phyloP scores from a whole-genome alignment of 2,113 vertebrate genomes.

The Paraplagusia blochii region DNA sequence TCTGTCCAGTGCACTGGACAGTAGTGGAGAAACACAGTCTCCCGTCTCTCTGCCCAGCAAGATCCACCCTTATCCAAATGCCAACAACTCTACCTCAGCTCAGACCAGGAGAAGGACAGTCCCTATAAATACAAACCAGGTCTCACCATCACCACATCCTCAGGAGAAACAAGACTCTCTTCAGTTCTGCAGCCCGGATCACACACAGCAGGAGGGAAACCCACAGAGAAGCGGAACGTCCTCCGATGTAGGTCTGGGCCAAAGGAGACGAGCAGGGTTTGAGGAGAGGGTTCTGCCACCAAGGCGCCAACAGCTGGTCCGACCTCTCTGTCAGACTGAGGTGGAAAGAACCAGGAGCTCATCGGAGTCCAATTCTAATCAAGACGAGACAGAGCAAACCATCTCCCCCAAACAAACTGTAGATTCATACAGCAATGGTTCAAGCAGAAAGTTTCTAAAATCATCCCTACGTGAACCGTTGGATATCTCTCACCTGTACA shows the following conservation, averaged over 20 bases:
- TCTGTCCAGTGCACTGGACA: constrained; percentile 70
- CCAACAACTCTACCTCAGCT: constrained; percentile 65
- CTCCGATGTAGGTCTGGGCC: constrained; percentile 51
- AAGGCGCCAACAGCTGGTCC: constrained; percentile 73
- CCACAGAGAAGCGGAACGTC: constrained; percentile 51
- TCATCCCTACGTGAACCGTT: constrained; percentile 66
- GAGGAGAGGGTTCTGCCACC: constrained; percentile 68
- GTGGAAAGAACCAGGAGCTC: constrained; percentile 49
- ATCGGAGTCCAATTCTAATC: constrained; percentile 32
- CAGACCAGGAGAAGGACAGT: constrained; percentile 49
- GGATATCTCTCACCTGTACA: constrained; percentile 65
- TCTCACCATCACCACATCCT: constrained; percentile 47
- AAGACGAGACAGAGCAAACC: constrained; percentile 24
- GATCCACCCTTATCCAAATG: constrained; percentile 34
- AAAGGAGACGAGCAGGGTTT: constrained; percentile 68
- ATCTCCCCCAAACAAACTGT: constrained; percentile 23
- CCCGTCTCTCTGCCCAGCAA: constrained; percentile 48
- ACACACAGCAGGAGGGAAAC: constrained; percentile 43
- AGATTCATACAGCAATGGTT: constrained; percentile 51
- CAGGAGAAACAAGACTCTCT: constrained; percentile 38
- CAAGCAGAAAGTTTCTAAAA: constrained; percentile 48
- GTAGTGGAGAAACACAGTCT: constrained; percentile 32
- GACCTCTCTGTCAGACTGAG: constrained; percentile 73
- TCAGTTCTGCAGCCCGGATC: constrained; percentile 46
- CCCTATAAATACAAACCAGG: constrained; percentile 62